Percentiles rank a stretch among this genome's conserved stretches.
Evolutionary conservation across 2,888 invertebrate genomes (phyloP).

Genomic region (Malthinus seriepunctatus): DNA sequence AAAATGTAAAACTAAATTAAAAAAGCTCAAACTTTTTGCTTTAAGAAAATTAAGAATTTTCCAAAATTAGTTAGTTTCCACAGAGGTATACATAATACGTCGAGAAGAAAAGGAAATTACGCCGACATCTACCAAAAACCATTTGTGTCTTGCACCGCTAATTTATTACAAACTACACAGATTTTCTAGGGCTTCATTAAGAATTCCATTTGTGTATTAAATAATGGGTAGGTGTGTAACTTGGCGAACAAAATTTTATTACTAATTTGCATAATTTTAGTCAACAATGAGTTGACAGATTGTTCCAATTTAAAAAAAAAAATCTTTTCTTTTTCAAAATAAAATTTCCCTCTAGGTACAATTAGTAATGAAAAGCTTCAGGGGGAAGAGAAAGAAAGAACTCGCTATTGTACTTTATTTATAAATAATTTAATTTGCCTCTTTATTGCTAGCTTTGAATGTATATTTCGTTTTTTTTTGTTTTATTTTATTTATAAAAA

Average conservation of each 20-base stretch:
- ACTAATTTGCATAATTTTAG: constrained; percentile 6
- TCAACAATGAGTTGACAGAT: constrained; percentile 3
- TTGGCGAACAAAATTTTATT: constrained; percentile 4
- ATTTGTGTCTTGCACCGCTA: constrained; percentile 14
- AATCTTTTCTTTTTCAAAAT: background rate
- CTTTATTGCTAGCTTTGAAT: no score
- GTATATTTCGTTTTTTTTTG: no score
- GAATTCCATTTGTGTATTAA: constrained; percentile 16
- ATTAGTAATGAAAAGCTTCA: background rate
- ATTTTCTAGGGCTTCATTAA: constrained; percentile 16
- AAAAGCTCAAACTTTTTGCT: no score
- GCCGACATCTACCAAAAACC: constrained; percentile 8
- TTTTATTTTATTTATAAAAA: no score
- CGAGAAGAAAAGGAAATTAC: constrained; percentile 10
- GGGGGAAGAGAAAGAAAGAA: background rate
- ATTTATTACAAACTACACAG: constrained; percentile 17
- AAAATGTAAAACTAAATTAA: no score
- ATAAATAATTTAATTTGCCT: no score
- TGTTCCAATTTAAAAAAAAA: background rate
- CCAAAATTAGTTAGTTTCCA: no score
- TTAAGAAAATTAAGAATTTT: no score
- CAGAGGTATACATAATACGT: no score
- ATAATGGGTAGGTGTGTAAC: constrained; percentile 1
- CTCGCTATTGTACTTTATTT: no score
- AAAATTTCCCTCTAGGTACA: constrained; percentile 6